phyloP scores from a whole-genome alignment of 2,797 vertebrate genomes.

The Microchirus variegatus region DNA sequence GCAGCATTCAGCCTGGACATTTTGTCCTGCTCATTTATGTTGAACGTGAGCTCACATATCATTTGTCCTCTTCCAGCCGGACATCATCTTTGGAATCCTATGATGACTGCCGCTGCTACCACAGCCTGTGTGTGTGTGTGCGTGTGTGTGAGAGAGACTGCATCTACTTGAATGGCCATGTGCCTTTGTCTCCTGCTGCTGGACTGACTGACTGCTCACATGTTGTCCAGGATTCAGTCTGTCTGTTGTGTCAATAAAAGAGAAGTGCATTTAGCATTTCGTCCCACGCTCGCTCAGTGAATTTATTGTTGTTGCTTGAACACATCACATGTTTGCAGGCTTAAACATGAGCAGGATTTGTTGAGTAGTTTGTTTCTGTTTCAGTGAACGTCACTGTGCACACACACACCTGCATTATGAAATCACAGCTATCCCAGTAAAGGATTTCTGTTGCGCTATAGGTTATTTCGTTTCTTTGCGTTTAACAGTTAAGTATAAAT shows the following conservation, averaged over 20 bases:
- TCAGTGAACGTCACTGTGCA: too few species aligned
- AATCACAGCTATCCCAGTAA: too few species aligned
- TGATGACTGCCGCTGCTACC: constrained; percentile 18
- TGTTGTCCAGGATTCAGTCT: not conserved
- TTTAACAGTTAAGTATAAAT: not conserved
- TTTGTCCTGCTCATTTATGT: constrained; percentile 13
- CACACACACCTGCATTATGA: too few species aligned
- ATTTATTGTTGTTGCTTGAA: constrained; percentile 6
- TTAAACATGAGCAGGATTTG: not conserved
- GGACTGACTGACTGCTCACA: constrained; percentile 3
- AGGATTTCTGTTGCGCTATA: too few species aligned
- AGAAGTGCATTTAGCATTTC: constrained; percentile 6
- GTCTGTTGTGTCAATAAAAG: constrained; percentile 41
- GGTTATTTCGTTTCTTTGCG: too few species aligned
- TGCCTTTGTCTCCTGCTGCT: constrained; percentile 35
- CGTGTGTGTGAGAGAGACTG: too few species aligned
- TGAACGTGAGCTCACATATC: not conserved
- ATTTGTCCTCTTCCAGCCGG: constrained; percentile 55
- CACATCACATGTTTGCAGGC: not conserved
- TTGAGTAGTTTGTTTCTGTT: not conserved
- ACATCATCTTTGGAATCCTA: constrained; percentile 69
- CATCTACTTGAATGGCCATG: constrained; percentile 30
- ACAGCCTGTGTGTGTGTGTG: too few species aligned
- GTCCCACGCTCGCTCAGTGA: not conserved
- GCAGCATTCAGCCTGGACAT: constrained; percentile 11